phyloP scores from a whole-genome alignment of 1,140 invertebrate genomes.

The Zaprionus ghesquierei region DNA sequence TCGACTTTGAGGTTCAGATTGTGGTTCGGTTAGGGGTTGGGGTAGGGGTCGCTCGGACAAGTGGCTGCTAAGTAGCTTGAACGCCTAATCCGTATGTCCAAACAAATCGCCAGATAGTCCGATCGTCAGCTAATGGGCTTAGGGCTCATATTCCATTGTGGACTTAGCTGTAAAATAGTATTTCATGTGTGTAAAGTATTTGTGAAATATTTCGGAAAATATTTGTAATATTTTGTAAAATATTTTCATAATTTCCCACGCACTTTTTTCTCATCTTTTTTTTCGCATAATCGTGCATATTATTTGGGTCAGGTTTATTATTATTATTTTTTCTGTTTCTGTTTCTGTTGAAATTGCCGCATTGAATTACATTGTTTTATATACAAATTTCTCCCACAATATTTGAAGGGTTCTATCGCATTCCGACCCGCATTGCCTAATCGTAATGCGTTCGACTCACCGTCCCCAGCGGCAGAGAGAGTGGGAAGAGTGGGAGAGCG shows the following conservation, averaged over 20 bases:
- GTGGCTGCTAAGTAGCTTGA: conserved; percentile 70
- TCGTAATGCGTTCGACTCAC: conserved; percentile 30
- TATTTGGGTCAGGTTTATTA: conserved; percentile 54
- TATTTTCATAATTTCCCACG: conserved; percentile 76
- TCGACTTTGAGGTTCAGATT: conserved; percentile 5
- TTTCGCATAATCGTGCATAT: conserved; percentile 46
- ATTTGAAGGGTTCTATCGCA: conserved; percentile 28
- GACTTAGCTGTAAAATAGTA: background rate
- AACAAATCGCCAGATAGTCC: conserved; percentile 42
- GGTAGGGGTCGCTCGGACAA: conserved; percentile 46
- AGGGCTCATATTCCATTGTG: conserved; percentile 10
- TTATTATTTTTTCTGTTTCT: no score
- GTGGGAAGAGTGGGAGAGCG: background rate
- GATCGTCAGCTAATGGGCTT: conserved; percentile 49
- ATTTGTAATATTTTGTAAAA: conserved; percentile 7
- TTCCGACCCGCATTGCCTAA: conserved; percentile 38
- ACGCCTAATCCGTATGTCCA: conserved; percentile 64
- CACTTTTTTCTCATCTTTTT: conserved; percentile 14
- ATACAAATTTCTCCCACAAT: conserved; percentile 59
- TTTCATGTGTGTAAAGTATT: conserved; percentile 12
- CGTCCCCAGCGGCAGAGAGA: background rate
- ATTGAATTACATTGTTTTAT: conserved; percentile 59
- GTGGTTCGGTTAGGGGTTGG: background rate
- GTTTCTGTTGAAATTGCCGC: conserved; percentile 62
- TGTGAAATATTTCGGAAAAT: conserved; percentile 33